phyloP scores from a whole-genome alignment of 2,113 vertebrate species.

The Calidris pugnax region DNA sequence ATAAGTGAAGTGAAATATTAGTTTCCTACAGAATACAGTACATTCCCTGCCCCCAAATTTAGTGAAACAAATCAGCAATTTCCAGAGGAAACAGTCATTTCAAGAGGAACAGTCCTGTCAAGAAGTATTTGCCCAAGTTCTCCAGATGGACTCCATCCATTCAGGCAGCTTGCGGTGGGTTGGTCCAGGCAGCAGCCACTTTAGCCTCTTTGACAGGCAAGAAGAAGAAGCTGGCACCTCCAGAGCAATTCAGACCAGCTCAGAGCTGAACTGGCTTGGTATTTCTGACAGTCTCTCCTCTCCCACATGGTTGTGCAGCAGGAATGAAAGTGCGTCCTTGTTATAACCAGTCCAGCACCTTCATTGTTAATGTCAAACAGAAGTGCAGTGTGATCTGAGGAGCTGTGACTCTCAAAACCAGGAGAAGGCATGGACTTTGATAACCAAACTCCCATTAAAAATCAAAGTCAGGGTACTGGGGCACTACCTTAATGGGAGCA shows the following conservation, averaged over 20 bases:
- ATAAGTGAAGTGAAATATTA: background rate
- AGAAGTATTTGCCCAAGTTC: background rate
- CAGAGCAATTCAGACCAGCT: background rate
- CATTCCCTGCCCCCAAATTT: background rate
- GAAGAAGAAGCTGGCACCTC: background rate
- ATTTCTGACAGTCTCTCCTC: background rate
- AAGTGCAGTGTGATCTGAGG: background rate
- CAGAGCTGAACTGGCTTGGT: background rate
- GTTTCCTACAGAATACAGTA: background rate
- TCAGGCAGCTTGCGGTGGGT: background rate
- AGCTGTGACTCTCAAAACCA: background rate
- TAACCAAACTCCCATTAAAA: background rate
- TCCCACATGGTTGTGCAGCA: background rate
- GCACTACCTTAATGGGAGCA: background rate
- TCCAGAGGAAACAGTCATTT: background rate
- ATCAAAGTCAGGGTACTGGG: background rate
- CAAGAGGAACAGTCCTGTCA: background rate
- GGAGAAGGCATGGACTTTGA: background rate
- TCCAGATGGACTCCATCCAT: background rate
- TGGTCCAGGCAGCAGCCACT: background rate
- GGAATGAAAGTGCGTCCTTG: background rate
- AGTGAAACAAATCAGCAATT: background rate
- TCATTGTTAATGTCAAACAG: background rate
- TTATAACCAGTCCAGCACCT: background rate
- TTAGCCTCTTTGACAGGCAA: background rate